Base-by-base conservation (phyloP, 2,113 vertebrate genomes). In the Lota lota region DNA sequence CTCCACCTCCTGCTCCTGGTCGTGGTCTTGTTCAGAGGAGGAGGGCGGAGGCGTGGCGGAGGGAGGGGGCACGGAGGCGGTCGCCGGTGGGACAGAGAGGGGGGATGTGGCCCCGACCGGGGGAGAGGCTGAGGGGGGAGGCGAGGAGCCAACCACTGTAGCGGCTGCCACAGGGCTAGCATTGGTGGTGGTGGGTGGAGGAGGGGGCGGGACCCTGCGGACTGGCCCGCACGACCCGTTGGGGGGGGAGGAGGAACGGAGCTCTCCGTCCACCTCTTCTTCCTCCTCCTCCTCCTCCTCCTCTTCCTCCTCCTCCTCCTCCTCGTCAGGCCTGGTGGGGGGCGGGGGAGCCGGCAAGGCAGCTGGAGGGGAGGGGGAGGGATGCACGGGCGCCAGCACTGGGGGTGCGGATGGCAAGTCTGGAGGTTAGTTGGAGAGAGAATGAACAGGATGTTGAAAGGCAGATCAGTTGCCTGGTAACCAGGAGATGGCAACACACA, bases 11-110 rank as follows among this genome's bases (percentile, higher is more conserved):
- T 24, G 22, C 15, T 63, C 61, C 1, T 14, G n/a, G 17, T 64
- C 62, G 33, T 78, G 0, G 81, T 88, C 80, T 33, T 75, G 82
- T 66, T 86, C 3, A 33, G 86, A 61, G 68, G 88, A 84, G n/a
- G 84, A 73, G 8, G 90, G 82, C 5, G 87, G 81, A 54, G 91
- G 74, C 21, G 85, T 68, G 21, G 88, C 79, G 6, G 88, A 65
- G 0, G 84, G 75, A 33, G 89, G 88, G 0, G 81, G 85, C 1
- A 83, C 77, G 3, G 90, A 79, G 22, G 85, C 83, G 4, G 68
- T 77, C 14, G 77, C 70, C 2, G 83, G 82, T 5, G 85, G 77
- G 70, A 79, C 72, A 81, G 85, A 79, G 59, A 84, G 63, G 40
- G 85, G 74, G 62, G 83, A 72, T 22, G 74, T 79, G 15, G 71